A percentile compares a stretch with the other conserved stretches of the same genome.
phyloP scores from a whole-genome alignment of 2,888 invertebrate genomes.

The Deilephila porcellus region DNA sequence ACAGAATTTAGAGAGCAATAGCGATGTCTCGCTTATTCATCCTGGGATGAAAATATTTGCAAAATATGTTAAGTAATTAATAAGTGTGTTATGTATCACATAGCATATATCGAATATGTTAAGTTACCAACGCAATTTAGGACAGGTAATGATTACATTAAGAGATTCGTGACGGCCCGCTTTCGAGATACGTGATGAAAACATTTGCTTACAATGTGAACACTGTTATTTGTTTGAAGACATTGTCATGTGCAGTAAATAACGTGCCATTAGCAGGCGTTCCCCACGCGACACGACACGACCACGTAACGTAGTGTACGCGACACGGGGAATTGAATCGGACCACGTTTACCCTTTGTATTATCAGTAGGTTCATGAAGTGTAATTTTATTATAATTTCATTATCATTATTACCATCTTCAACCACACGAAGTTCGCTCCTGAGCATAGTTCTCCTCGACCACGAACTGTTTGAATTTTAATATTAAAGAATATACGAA shows the following conservation, averaged over 20 bases:
- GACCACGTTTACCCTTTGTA: too few species aligned
- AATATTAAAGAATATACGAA: too few species aligned
- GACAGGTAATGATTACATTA: not conserved
- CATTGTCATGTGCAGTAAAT: not conserved
- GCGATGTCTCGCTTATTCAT: too few species aligned
- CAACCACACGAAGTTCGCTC: too few species aligned
- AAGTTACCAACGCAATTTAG: not conserved
- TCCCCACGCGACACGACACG: not conserved
- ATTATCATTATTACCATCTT: too few species aligned
- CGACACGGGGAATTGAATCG: not conserved
- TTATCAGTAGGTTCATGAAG: too few species aligned
- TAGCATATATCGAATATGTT: not conserved
- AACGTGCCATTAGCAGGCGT: not conserved
- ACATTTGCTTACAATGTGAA: not conserved
- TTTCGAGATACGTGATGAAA: not conserved
- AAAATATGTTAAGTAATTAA: not conserved
- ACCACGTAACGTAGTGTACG: conserved; percentile 1
- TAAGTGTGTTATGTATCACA: too few species aligned
- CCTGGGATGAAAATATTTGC: too few species aligned
- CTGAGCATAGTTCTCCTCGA: too few species aligned
- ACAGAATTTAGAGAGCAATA: too few species aligned
- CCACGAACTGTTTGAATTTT: too few species aligned
- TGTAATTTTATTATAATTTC: too few species aligned
- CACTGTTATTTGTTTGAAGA: not conserved
- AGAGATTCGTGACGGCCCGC: not conserved